Evolutionary conservation across 2,797 vertebrate genomes (phyloP).

Genomic region (Phrynocephalus vlangalii): DNA sequence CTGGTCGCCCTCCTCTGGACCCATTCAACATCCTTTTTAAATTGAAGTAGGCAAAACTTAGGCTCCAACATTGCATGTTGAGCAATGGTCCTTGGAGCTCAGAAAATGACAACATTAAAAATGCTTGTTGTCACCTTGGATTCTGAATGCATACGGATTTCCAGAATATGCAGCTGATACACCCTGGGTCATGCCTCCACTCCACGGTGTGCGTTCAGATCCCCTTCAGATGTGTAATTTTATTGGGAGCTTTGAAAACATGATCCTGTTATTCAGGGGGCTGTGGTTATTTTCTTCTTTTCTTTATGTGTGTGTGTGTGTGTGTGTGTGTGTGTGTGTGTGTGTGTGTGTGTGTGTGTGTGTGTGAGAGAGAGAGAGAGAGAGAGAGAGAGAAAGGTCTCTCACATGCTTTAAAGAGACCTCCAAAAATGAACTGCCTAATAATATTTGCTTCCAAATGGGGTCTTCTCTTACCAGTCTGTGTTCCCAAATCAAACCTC

Average conservation of each 20-base stretch:
- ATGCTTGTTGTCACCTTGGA: not conserved
- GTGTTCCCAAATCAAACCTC: not conserved
- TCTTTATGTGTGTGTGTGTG: not conserved
- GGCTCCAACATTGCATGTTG: not conserved
- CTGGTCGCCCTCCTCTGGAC: too few species aligned
- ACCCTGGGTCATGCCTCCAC: too few species aligned
- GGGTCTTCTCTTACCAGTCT: not conserved
- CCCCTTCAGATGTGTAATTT: not conserved
- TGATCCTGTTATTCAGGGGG: conserved; percentile 4
- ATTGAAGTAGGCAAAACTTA: too few species aligned
- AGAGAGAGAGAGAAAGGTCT: not conserved
- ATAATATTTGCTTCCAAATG: not conserved
- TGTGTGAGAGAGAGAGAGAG: too few species aligned
- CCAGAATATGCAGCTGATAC: not conserved
- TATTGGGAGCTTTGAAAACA: not conserved
- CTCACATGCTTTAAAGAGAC: conserved; percentile 13
- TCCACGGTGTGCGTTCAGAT: not conserved
- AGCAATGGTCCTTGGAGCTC: not conserved
- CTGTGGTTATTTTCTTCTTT: conserved; percentile 13
- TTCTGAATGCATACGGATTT: too few species aligned
- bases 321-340: too few species aligned
- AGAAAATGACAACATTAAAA: not conserved
- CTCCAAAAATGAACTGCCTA: not conserved
- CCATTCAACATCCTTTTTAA: too few species aligned
- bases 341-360: too few species aligned